Evolutionary conservation across 2,888 invertebrate species (phyloP).

Genomic region (Troglohyphantes excavatus): DNA sequence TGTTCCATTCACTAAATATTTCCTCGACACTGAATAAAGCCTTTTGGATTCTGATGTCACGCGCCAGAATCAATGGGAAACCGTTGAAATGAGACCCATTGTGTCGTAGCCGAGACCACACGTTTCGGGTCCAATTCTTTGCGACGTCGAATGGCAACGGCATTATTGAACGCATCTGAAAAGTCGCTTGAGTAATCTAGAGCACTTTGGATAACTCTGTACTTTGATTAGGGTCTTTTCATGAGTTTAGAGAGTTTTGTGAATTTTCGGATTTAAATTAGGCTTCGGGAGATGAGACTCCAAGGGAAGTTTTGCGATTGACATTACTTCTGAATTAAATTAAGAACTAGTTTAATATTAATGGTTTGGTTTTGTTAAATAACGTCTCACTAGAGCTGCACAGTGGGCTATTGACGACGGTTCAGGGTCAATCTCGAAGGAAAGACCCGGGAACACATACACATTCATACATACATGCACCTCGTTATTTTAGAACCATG

Average conservation of each 20-base stretch:
- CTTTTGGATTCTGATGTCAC: background rate
- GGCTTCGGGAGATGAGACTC: background rate
- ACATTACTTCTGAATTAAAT: too few relatives aligned
- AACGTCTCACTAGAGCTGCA: too few relatives aligned
- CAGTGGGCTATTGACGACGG: too few relatives aligned
- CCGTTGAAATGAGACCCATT: constrained; percentile 62
- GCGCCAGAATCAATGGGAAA: constrained; percentile 24
- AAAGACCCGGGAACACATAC: too few relatives aligned
- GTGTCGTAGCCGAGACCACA: constrained; percentile 2
- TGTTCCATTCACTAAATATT: constrained; percentile 43
- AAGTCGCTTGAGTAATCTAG: background rate
- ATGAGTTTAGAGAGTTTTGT: constrained; percentile 34
- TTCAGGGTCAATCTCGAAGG: too few relatives aligned
- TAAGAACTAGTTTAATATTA: too few relatives aligned
- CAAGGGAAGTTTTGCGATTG: too few relatives aligned
- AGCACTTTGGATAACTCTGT: background rate
- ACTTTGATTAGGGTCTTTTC: constrained; percentile 20
- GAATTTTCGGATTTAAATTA: background rate
- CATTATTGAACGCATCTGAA: constrained; percentile 37
- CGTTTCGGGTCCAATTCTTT: constrained; percentile 22
- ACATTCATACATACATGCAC: too few relatives aligned
- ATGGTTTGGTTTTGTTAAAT: too few relatives aligned
- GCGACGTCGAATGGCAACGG: constrained; percentile 20
- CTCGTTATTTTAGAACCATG: too few relatives aligned
- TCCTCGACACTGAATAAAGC: background rate